These are phyloP conservation scores for rat (Rattus norvegicus) DNA, from an alignment of 2,113 vertebrate species.

Conservation along the genomic window DNA sequence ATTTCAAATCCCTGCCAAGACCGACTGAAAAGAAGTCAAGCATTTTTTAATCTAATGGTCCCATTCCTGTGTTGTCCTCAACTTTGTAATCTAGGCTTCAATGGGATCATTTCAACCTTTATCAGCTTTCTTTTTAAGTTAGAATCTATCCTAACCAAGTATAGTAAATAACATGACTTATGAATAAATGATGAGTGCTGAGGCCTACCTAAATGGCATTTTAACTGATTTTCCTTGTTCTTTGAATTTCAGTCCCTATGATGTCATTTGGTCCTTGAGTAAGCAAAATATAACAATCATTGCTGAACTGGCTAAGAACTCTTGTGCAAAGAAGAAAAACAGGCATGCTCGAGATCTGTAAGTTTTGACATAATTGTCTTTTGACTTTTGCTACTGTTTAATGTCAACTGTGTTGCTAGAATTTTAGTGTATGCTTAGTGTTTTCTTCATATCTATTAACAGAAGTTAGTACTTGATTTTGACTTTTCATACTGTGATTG, in stretches of 20 bases:
- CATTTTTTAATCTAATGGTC: neutral
- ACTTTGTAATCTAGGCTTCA: neutral
- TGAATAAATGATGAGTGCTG: constrained; percentile 10
- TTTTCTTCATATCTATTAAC: constrained; percentile 26
- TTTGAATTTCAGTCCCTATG: neutral
- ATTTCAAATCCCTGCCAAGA: neutral
- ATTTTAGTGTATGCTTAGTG: neutral
- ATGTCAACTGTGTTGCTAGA: neutral
- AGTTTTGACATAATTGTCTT: neutral
- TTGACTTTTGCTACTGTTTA: neutral
- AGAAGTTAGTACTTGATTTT: constrained; percentile 28
- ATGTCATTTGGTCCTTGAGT: neutral
- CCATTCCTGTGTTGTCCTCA: no score
- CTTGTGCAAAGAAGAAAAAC: neutral
- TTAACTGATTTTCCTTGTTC: neutral
- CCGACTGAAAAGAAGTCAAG: neutral
- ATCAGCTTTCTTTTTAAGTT: neutral
- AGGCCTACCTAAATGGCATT: neutral
- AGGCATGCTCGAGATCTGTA: neutral
- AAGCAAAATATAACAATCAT: neutral
- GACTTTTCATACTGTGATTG: neutral
- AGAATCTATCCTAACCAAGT: neutral
- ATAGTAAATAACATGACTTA: neutral
- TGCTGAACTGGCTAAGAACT: neutral
- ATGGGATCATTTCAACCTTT: neutral